Conservation (phyloP, 2,797 vertebrate genomes). For the Bovichtus variegatus region DNA sequence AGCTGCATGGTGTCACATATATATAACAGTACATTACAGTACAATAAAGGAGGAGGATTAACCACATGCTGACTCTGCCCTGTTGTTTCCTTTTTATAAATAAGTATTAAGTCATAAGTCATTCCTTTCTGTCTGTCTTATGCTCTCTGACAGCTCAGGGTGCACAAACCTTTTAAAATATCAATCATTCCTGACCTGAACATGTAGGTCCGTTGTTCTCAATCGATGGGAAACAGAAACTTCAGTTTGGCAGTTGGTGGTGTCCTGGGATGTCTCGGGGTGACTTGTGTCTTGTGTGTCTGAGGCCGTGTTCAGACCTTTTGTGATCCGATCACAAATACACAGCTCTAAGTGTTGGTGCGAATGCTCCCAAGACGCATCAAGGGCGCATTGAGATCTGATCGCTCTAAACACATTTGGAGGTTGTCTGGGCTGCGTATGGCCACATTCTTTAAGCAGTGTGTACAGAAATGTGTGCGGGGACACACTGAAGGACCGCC, state of each 20-base stretch:
- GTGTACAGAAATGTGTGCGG: too few species aligned
- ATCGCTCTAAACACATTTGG: too few species aligned
- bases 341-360: too few species aligned
- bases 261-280: conserved; percentile 58
- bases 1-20: not conserved
- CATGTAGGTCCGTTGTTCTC: conserved; percentile 16
- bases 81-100: conserved; percentile 44
- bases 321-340: too few species aligned
- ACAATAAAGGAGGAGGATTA: conserved; percentile 4
- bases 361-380: too few species aligned
- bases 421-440: too few species aligned
- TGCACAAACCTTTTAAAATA: conserved; percentile 46
- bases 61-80: conserved; percentile 12
- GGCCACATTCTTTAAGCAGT: too few species aligned
- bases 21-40: conserved; percentile 3
- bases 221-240: conserved; percentile 60
- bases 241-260: conserved; percentile 34
- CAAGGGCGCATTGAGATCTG: too few species aligned
- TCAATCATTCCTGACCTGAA: conserved; percentile 46
- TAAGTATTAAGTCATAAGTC: conserved; percentile 47
- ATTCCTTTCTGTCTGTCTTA: conserved; percentile 31
- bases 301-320: too few species aligned
- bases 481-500: too few species aligned
- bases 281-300: conserved; percentile 24
- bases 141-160: conserved; percentile 38